Evolutionary conservation across 2,888 invertebrate genomes (phyloP), one percentile per base, ranked within the genome.

Genomic region (Mythimna lalbum): DNA sequence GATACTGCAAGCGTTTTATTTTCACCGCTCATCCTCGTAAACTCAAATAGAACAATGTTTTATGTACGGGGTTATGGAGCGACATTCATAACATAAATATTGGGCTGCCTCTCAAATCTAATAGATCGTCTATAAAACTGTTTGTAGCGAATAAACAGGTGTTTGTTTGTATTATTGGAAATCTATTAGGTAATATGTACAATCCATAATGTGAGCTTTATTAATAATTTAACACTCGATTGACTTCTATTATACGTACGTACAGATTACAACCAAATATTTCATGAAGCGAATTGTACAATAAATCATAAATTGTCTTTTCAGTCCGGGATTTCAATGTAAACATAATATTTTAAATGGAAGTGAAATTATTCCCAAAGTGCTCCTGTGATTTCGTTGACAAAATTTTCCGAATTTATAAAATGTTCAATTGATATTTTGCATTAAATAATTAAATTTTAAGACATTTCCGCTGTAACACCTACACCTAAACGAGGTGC

Each of bases 21-120:
- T 73, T 59, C 70, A 73, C 76, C 76, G 78, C 77, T 74, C 73
- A 71, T 83, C 74, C 79, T 79, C 81, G 75, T 85, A 81, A 85
- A 78, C 81, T 73, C 61, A 73, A 71, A 80, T 75, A 80, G 64
- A 76, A 69, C 69, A 78, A 76, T 76, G 66, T 81, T 83, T 80
- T 83, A 75, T 81, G 71, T 68, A 60, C 33, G 80, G 27, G 47
- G 19, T 9, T 49, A 6, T 2, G 9, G 47, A 7, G 53, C 57
- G 60, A 76, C 60, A 71, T 81, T 76, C 62, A 55, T 73, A 63
- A 62, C 67, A 60, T 56, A 55, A 71, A 74, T 39, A 72, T 68
- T 33, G 62, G 72, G 66, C 50, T 33, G 68, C 69, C 78, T 74
- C 60, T 78, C 76, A 74, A 78, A 83, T 78, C 79, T 66, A 78